Conservation (phyloP, 1,140 invertebrate genomes). For the Lepidostoma basale region DNA sequence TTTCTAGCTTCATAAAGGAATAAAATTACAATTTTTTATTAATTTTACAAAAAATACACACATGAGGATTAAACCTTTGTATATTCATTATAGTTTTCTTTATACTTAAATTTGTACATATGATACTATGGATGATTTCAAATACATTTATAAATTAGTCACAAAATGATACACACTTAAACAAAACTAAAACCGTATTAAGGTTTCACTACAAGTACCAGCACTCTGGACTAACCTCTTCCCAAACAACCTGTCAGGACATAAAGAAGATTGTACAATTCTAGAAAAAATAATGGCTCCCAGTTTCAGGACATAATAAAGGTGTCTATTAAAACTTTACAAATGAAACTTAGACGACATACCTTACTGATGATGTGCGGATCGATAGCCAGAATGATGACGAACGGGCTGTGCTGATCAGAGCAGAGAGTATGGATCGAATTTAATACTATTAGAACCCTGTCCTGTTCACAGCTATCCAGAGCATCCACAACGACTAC, state of each 20-base stretch:
- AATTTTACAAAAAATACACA: not conserved
- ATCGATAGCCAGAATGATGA: constrained; percentile 93
- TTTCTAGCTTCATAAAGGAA: no score
- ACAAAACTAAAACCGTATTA: not conserved
- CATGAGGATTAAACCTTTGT: not conserved
- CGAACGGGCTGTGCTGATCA: constrained; percentile 89
- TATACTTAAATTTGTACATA: not conserved
- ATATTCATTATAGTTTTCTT: not conserved
- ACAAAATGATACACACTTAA: not conserved
- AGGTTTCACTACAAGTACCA: not conserved
- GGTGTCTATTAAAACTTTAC: not conserved
- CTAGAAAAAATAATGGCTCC: constrained; percentile 1
- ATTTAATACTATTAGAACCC: constrained; percentile 90
- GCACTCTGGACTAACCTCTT: constrained; percentile 13
- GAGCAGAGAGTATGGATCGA: constrained; percentile 94
- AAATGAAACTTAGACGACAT: constrained; percentile 46
- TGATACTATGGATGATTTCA: no score
- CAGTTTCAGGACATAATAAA: not conserved
- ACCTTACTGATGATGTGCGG: constrained; percentile 96
- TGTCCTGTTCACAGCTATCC: constrained; percentile 97
- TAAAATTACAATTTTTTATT: not conserved
- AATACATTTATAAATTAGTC: not conserved
- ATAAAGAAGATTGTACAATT: constrained; percentile 22
- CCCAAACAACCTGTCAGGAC: constrained; percentile 17
- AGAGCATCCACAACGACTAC: constrained; percentile 96